A percentile compares a stretch with the other conserved stretches of the same genome.
Conservation (phyloP, 2,113 vertebrate species). For the Datnioides undecimradiatus region DNA sequence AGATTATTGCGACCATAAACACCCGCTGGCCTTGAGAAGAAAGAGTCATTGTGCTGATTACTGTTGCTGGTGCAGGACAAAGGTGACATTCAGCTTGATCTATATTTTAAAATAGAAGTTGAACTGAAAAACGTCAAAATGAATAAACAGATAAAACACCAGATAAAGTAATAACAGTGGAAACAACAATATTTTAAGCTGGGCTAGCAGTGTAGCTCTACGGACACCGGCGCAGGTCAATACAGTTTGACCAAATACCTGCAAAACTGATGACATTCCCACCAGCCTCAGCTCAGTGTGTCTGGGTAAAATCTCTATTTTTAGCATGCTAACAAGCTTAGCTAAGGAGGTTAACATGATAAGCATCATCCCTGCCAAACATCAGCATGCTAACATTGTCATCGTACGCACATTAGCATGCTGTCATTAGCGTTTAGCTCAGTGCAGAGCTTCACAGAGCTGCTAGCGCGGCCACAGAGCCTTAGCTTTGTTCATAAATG, state of each 20-base stretch:
- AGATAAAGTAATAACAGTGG: background rate
- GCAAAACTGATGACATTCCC: too few relatives aligned
- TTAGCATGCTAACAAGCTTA: background rate
- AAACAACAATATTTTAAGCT: background rate
- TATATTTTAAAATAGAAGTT: background rate
- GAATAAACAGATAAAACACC: background rate
- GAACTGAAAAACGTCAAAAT: background rate
- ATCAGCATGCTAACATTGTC: too few relatives aligned
- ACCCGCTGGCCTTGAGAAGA: background rate
- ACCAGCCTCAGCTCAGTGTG: background rate
- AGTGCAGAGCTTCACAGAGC: too few relatives aligned
- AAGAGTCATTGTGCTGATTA: background rate
- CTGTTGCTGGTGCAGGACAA: background rate
- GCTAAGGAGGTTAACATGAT: background rate
- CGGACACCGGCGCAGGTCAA: background rate
- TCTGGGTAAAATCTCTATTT: background rate
- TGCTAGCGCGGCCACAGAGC: too few relatives aligned
- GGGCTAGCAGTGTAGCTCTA: too few relatives aligned
- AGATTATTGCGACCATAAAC: background rate
- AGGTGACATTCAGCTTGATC: background rate
- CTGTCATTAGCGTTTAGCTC: too few relatives aligned
- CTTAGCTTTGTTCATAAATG: too few relatives aligned
- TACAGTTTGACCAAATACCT: too few relatives aligned
- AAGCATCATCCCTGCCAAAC: too few relatives aligned
- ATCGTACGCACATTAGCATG: too few relatives aligned